Evolutionary conservation across 2,113 vertebrate genomes (phyloP).

Genomic region (Aegotheles bennettii): DNA sequence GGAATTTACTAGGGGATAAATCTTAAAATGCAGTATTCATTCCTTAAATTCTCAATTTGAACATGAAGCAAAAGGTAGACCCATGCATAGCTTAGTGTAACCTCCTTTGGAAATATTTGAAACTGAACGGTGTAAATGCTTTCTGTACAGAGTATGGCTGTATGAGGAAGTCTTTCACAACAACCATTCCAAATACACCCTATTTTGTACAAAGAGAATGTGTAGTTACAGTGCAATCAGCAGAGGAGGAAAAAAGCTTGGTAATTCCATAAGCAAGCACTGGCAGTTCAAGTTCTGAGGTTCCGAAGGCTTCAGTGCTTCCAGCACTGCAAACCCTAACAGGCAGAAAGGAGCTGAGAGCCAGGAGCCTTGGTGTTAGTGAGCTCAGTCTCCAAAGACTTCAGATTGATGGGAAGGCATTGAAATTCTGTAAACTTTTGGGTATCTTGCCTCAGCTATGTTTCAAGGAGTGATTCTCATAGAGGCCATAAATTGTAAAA

Average conservation of each 20-base stretch:
- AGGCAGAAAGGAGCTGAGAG: background rate
- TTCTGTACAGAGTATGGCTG: background rate
- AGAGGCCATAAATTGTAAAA: background rate
- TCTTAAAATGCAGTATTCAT: background rate
- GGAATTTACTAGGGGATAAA: background rate
- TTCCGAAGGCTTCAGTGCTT: background rate
- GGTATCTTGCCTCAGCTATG: background rate
- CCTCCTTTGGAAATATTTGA: background rate
- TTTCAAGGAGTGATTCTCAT: background rate
- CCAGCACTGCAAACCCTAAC: background rate
- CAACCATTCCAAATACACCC: background rate
- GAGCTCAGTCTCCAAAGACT: background rate
- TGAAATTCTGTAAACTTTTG: background rate
- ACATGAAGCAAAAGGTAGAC: background rate
- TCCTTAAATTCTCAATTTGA: background rate
- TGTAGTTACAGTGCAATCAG: background rate
- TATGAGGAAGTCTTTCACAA: background rate
- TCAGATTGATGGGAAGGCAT: background rate
- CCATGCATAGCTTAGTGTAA: background rate
- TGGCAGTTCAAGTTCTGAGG: background rate
- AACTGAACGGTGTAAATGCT: background rate
- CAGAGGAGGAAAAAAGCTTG: background rate
- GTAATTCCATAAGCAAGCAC: background rate
- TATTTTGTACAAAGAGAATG: accelerated
- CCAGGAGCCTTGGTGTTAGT: background rate